phyloP scores from a whole-genome alignment of 2,797 vertebrate genomes.

The Peromyscus eremicus region DNA sequence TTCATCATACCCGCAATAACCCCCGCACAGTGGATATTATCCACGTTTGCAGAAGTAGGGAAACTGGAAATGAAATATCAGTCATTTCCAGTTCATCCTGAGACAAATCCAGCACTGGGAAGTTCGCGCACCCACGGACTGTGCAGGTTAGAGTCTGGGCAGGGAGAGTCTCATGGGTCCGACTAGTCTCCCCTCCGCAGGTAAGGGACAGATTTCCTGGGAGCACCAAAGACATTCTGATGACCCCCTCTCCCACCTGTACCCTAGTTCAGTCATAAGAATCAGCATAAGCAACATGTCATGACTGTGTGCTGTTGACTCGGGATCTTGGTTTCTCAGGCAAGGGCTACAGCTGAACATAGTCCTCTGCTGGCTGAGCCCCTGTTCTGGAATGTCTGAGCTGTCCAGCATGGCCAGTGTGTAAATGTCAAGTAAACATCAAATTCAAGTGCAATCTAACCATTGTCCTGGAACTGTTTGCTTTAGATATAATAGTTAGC shows the following conservation, averaged over 20 bases:
- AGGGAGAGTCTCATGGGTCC: not conserved
- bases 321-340: not conserved
- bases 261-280: not conserved
- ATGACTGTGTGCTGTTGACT: not conserved
- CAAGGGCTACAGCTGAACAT: not conserved
- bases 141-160: not conserved
- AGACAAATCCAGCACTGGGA: not conserved
- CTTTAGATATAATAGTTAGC: constrained; percentile 78
- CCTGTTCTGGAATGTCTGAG: constrained; percentile 75
- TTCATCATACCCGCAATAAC: not conserved
- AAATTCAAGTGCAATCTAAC: constrained; percentile 77
- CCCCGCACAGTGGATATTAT: not conserved
- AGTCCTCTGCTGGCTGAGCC: constrained; percentile 36
- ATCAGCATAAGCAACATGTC: not conserved
- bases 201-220: not conserved
- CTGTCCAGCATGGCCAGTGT: constrained; percentile 66
- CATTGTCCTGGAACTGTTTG: constrained; percentile 76
- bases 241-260: not conserved
- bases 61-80: constrained; percentile 6
- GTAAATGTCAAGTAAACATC: constrained; percentile 83
- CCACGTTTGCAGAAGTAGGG: not conserved
- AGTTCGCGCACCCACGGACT: not conserved
- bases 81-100: not conserved
- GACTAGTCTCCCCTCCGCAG: not conserved
- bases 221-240: not conserved